Evolutionary conservation across 2,888 invertebrate genomes (phyloP).

Genomic region (Caenorhabditis sp.): DNA sequence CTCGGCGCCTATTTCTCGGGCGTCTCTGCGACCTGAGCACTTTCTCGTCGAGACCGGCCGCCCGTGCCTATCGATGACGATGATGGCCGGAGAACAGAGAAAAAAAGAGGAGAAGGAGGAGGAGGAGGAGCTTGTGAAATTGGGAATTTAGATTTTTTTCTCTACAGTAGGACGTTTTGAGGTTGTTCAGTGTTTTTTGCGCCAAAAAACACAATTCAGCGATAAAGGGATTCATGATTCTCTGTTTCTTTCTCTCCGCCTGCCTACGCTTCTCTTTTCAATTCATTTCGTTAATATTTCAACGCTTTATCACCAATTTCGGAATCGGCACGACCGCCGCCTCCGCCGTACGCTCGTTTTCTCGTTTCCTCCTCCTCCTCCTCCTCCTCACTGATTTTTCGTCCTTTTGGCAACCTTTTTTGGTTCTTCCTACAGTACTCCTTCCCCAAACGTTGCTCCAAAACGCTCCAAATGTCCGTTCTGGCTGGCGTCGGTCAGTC

Average conservation of each 20-base stretch:
- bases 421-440: background rate
- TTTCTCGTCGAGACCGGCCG: constrained; percentile 21
- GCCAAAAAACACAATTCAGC: no score
- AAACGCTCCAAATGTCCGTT: no score
- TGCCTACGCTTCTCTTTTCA: no score
- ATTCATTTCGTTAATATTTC: no score
- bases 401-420: background rate
- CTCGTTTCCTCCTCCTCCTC: background rate
- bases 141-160: background rate
- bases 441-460: no score
- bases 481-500: constrained; percentile 22
- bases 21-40: constrained; percentile 10
- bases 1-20: constrained; percentile 7
- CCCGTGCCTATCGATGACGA: constrained; percentile 42
- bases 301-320: no score
- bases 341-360: no score
- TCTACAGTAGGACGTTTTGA: background rate
- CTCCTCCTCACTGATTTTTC: background rate
- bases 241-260: no score
- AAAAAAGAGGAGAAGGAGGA: constrained; percentile 5
- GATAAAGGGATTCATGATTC: no score
- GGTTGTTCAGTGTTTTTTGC: no score
- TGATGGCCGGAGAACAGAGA: no score
- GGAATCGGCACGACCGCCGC: no score
- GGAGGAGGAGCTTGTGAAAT: background rate